A percentile compares a stretch with the other conserved stretches of the same genome.
phyloP scores from a whole-genome alignment of 2,113 vertebrate species.

The Zosterops pallidus region DNA sequence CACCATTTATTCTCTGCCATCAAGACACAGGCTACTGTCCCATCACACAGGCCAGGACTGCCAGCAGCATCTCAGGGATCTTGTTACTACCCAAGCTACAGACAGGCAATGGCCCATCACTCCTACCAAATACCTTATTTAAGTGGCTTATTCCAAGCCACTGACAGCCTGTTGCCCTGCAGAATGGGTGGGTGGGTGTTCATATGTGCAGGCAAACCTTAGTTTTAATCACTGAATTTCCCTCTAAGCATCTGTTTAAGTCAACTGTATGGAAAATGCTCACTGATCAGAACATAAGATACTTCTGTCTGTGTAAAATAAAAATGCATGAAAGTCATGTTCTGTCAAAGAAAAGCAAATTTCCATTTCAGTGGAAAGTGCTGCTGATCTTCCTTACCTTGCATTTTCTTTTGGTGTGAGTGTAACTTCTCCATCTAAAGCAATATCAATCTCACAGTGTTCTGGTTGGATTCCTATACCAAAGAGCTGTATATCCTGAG shows the following conservation, averaged over 20 bases:
- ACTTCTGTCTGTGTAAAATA: not conserved
- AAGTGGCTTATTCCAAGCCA: not conserved
- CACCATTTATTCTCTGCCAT: not conserved
- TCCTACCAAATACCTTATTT: not conserved
- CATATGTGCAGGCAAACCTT: not conserved
- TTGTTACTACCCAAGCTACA: not conserved
- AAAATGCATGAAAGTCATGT: not conserved
- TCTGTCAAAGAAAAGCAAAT: not conserved
- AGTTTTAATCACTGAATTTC: not conserved
- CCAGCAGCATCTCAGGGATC: not conserved
- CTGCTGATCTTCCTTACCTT: conserved; percentile 76
- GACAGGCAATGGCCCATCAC: not conserved
- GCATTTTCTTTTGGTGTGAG: conserved; percentile 89
- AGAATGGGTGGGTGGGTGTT: not conserved
- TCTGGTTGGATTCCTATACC: conserved; percentile 96
- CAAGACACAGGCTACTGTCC: not conserved
- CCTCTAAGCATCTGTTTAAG: not conserved
- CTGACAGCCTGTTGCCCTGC: not conserved
- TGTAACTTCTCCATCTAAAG: conserved; percentile 87
- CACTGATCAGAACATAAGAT: not conserved
- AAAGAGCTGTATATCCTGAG: conserved; percentile 98
- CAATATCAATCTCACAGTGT: conserved; percentile 91
- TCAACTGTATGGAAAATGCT: not conserved
- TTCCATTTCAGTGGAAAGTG: not conserved
- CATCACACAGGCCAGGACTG: rapidly evolving